These are phyloP conservation scores for Oostethus manadensis DNA, from an alignment of 2,113 vertebrate species.

Conservation along the genomic window DNA sequence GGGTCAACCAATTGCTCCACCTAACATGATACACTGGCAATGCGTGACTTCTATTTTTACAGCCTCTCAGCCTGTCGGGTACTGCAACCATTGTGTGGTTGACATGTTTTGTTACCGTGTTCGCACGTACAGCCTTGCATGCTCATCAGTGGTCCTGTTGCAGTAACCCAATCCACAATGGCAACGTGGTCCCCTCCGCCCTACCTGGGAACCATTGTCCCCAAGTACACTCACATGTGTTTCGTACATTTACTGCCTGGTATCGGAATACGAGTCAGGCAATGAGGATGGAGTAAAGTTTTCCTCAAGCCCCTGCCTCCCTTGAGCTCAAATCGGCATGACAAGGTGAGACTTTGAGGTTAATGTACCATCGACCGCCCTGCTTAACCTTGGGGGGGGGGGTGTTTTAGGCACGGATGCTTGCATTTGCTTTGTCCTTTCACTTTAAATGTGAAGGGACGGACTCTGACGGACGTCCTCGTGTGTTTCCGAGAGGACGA, in stretches of 20 bases:
- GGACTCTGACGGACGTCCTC: conserved; percentile 11
- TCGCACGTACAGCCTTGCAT: conserved; percentile 31
- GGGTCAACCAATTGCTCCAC: neutral
- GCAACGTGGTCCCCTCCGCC: conserved; percentile 25
- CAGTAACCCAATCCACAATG: conserved; percentile 17
- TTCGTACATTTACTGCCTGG: conserved; percentile 16
- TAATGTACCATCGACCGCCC: conserved; percentile 51
- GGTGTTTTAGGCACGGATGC: conserved; percentile 1
- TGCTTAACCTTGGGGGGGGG: conserved; percentile 44
- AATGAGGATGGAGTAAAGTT: conserved; percentile 19
- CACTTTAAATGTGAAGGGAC: conserved; percentile 8
- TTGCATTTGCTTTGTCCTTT: conserved; percentile 31
- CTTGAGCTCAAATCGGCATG: neutral
- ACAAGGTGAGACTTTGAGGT: conserved; percentile 40
- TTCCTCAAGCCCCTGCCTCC: neutral
- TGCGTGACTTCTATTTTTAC: conserved; percentile 36
- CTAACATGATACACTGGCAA: conserved; percentile 15
- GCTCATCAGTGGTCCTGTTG: conserved; percentile 22
- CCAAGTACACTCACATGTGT: conserved; percentile 26
- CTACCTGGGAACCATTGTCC: conserved; percentile 13
- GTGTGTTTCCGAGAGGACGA: too few species aligned
- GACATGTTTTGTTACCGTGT: conserved; percentile 42
- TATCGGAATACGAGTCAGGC: conserved; percentile 17
- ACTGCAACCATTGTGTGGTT: conserved; percentile 6
- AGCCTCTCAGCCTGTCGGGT: conserved; percentile 37